Conservation (phyloP, 2,113 vertebrate species). For the Azemiops feae region DNA sequence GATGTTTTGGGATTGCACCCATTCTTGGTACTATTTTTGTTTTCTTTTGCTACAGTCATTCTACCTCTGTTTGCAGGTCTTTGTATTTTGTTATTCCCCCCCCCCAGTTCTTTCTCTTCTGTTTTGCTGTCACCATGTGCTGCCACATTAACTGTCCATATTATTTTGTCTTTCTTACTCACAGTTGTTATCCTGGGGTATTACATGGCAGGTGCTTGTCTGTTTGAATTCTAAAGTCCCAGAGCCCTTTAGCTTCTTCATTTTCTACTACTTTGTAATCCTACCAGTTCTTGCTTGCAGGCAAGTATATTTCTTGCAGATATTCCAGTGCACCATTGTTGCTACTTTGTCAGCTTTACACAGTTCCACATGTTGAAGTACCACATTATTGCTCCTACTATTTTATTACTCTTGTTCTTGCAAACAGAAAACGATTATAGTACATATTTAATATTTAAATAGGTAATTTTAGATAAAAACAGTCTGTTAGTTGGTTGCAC, state of each 20-base stretch:
- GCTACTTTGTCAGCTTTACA: background rate
- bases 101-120: background rate
- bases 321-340: background rate
- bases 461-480: background rate
- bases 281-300: background rate
- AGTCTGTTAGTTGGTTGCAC: background rate
- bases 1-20: background rate
- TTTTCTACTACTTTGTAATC: background rate
- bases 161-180: background rate
- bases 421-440: background rate
- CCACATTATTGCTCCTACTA: background rate
- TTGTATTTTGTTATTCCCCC: too few species aligned
- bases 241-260: background rate
- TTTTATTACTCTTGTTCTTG: background rate
- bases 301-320: background rate
- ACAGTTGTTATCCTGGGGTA: background rate
- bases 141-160: background rate
- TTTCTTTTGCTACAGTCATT: background rate
- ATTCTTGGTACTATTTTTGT: background rate
- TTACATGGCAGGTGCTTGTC: background rate
- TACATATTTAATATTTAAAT: background rate
- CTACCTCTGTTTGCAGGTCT: too few species aligned
- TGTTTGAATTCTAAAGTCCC: background rate
- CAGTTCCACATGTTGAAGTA: background rate
- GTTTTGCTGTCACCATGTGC: background rate